Evolutionary conservation across 2,113 vertebrate genomes (phyloP).

Genomic region (Pseudopipra pipra): DNA sequence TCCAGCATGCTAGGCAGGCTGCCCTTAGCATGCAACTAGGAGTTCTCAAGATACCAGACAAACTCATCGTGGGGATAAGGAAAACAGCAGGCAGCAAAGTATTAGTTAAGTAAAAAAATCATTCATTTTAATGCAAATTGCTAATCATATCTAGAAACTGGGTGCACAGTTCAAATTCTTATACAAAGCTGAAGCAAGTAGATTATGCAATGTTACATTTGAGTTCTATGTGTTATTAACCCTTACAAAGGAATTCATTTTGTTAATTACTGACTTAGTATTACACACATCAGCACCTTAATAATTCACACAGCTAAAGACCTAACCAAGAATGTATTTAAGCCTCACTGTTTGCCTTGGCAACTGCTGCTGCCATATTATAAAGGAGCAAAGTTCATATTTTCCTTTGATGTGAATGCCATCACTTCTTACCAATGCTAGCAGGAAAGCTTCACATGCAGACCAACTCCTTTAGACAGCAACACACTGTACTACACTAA

Average conservation of each 20-base stretch:
- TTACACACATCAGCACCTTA: neutral
- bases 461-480: neutral
- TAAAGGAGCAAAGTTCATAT: neutral
- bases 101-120: neutral
- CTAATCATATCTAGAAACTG: neutral
- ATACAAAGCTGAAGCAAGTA: neutral
- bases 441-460: neutral
- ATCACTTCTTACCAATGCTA: neutral
- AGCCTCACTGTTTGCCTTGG: slow-evolving; percentile 6
- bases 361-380: neutral
- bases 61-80: neutral
- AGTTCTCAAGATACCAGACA: neutral
- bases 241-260: neutral
- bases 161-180: neutral
- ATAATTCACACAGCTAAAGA: slow-evolving; percentile 5
- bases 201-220: neutral
- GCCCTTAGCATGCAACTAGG: neutral
- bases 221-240: neutral
- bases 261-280: slow-evolving; percentile 7
- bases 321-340: neutral
- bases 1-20: neutral
- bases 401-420: slow-evolving; percentile 10
- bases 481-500: neutral
- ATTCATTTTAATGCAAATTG: neutral
- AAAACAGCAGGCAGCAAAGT: neutral